These are phyloP conservation scores for Ophiothrix spiculata DNA, from an alignment of 35 echinoderm and acorn worm species.

Conservation along the genomic window DNA sequence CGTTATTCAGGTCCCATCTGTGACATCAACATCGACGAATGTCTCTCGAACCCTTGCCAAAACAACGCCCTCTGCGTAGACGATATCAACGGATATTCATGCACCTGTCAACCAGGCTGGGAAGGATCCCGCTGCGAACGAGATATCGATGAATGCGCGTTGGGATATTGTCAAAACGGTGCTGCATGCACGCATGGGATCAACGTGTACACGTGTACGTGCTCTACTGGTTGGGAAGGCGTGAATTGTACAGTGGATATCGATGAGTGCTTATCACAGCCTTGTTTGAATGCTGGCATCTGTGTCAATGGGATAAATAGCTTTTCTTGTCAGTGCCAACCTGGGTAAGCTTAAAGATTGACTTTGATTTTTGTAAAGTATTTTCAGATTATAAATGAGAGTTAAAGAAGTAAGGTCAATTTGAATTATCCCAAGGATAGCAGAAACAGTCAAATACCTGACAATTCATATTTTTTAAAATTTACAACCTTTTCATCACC, in stretches of 20 bases:
- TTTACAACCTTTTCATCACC: no score
- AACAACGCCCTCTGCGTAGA: conserved; percentile 53
- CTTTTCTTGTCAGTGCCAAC: conserved; percentile 33
- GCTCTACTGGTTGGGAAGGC: conserved; percentile 74
- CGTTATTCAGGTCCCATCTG: conserved; percentile 50
- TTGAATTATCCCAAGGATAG: no score
- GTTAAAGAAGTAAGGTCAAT: no score
- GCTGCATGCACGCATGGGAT: conserved; percentile 44
- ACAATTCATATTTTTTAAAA: no score
- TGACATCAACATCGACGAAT: conserved; percentile 65
- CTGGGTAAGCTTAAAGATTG: conserved; percentile 18
- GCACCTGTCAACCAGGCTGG: conserved; percentile 60
- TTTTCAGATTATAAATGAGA: no score
- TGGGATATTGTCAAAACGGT: conserved; percentile 40
- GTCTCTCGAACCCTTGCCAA: conserved; percentile 47
- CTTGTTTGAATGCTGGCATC: conserved; percentile 45
- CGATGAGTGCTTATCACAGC: conserved; percentile 49
- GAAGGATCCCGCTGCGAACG: conserved; percentile 62
- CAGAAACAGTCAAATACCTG: no score
- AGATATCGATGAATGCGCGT: conserved; percentile 71
- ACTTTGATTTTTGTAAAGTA: no score
- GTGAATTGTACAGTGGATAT: conserved; percentile 51
- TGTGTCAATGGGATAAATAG: conserved; percentile 42
- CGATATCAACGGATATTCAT: conserved; percentile 45
- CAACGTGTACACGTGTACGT: conserved; percentile 58